Evolutionary conservation across 1,140 invertebrate genomes (phyloP), one percentile per base, ranked within the genome.

Genomic region (Eupeodes corollae): DNA sequence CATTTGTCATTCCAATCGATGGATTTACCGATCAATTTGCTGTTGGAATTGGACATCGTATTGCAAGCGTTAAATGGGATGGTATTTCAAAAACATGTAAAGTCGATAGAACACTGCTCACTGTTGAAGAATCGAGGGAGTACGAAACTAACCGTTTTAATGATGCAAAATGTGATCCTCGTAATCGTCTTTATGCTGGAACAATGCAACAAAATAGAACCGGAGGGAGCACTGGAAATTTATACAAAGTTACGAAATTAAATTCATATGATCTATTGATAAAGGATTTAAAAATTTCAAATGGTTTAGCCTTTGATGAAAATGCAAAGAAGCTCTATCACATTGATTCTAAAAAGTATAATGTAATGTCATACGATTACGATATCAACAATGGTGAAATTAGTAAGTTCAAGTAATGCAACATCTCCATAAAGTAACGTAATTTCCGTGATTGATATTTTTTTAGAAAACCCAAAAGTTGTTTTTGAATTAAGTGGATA

Each of bases 141-240:
- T 63, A 59, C 8, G 47, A 59, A 8, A 69, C 61, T 1, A 89
- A 83, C 55, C 73, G 87, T 55, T 79, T 88, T 52, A 94, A 94
- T 58, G 90, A 93, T 68, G 91, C 80, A n/a, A 95, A 94, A 70
- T 84, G 82, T 48, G 90, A 95, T 66, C 75, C 79, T 0, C 65
- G 61, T 12, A 90, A 90, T 33, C 71, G 87, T 35, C 67, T 93
- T 45, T 61, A 61, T 63, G 53, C 57, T 79, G 84, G 84, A 40
- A 87, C 84, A 35, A 86, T 88, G 79, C 79, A 56, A 10, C 38
- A 60, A 61, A 50, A 52, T 58, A 37, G 62, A 61, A 18, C 58
- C 64, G 43, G 55, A 59, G 41, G 63, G 59, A 43, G 75, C 14
- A 69, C 75, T 14, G 74, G 72, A 47, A 60, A 76, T 59, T 58